These are phyloP conservation scores for Phenganax marumi DNA, from an alignment of 92 coral and sea anemone genomes.

Conservation along the genomic window DNA sequence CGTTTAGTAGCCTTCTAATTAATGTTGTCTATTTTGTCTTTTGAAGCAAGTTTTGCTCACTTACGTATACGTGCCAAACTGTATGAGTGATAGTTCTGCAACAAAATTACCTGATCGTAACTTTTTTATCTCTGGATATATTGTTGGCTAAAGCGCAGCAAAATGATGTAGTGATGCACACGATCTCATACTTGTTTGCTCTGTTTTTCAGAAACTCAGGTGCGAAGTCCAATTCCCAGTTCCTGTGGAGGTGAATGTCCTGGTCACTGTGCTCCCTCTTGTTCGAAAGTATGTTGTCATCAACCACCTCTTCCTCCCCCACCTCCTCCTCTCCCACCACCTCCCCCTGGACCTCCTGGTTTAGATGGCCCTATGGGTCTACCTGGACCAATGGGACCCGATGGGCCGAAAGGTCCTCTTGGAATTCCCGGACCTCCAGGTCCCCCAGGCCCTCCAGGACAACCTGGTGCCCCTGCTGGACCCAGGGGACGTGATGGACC, in stretches of 20 bases:
- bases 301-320: conserved; percentile 96
- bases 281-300: conserved; percentile 83
- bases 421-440: conserved; percentile 97
- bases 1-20: no score
- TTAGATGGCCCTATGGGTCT: conserved; percentile 99
- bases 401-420: conserved; percentile 99
- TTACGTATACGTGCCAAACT: no score
- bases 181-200: no score
- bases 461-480: conserved; percentile 98
- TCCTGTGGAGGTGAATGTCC: conserved; percentile 72
- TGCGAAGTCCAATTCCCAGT: conserved; percentile 4
- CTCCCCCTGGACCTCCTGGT: conserved; percentile 99
- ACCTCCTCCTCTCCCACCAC: conserved; percentile 98
- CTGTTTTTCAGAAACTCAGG: no score
- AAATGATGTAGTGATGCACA: no score
- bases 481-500: conserved; percentile 98
- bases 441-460: conserved; percentile 94
- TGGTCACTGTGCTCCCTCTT: conserved; percentile 74
- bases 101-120: no score
- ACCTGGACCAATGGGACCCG: conserved; percentile 98
- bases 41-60: no score
- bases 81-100: no score
- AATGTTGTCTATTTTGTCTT: no score
- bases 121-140: no score
- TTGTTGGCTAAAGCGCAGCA: no score